These are phyloP conservation scores for Caretta caretta DNA, from an alignment of 2,113 vertebrate genomes.

Conservation along the genomic window DNA sequence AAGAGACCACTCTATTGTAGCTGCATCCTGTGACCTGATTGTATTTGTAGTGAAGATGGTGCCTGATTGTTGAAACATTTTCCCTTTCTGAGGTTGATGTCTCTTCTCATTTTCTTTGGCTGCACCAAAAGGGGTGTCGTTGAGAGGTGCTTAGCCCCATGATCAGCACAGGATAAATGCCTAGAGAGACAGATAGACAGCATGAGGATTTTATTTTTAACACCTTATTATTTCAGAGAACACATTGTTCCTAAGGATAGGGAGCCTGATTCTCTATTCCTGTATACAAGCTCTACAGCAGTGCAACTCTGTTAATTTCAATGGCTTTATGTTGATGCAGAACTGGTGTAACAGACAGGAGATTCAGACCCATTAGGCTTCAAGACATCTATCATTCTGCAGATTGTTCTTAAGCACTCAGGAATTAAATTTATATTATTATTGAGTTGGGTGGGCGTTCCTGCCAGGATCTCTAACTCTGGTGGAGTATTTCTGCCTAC, in stretches of 20 bases:
- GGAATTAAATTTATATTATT: not conserved
- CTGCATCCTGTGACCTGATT: not conserved
- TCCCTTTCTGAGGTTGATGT: not conserved
- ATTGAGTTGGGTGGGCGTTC: not conserved
- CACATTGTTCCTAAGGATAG: not conserved
- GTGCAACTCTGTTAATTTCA: not conserved
- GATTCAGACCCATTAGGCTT: not conserved
- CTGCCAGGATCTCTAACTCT: not conserved
- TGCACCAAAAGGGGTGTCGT: not conserved
- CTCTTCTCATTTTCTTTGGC: not conserved
- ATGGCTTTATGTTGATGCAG: not conserved
- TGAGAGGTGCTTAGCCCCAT: not conserved
- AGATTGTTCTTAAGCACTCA: not conserved
- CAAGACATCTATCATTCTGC: not conserved
- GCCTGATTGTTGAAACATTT: not conserved
- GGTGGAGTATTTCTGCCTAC: not conserved
- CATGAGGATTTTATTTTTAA: not conserved
- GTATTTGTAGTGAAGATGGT: not conserved
- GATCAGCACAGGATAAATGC: not conserved
- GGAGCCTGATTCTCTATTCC: not conserved
- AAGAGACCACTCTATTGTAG: accelerated
- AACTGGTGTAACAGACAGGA: not conserved
- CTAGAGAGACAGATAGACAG: not conserved
- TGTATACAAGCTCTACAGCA: not conserved
- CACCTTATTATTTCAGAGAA: not conserved